A percentile compares a stretch with the other conserved stretches of the same genome.
phyloP scores from a whole-genome alignment of 1,140 invertebrate species.

The Hormaphis cornu region DNA sequence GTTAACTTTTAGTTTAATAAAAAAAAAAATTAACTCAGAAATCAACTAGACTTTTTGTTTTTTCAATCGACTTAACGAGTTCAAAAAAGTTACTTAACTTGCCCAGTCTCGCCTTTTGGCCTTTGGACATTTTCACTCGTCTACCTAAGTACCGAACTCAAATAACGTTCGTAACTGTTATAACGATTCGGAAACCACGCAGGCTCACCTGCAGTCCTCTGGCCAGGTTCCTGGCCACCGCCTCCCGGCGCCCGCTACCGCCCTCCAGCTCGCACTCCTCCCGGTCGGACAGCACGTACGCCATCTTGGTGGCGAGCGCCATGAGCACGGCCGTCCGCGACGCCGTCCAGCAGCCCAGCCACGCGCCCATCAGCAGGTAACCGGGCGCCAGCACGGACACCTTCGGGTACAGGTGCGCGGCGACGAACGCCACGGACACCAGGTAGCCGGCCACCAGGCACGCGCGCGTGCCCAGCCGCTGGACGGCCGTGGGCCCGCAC shows the following conservation, averaged over 20 bases:
- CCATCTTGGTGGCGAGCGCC: conserved; percentile 49
- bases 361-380: conserved; percentile 52
- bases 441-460: conserved; percentile 46
- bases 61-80: too few relatives aligned
- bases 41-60: too few relatives aligned
- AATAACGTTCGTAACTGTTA: too few relatives aligned
- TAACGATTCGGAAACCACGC: conserved; percentile 49
- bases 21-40: too few relatives aligned
- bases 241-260: conserved; percentile 40
- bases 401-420: conserved; percentile 52
- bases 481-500: conserved; percentile 47
- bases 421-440: conserved; percentile 48
- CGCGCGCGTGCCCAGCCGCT: conserved; percentile 48
- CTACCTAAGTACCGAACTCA: too few relatives aligned
- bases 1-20: too few relatives aligned
- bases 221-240: conserved; percentile 40
- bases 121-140: too few relatives aligned
- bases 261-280: conserved; percentile 43
- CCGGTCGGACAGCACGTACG: conserved; percentile 48
- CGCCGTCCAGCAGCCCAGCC: conserved; percentile 47
- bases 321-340: conserved; percentile 51
- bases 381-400: conserved; percentile 51
- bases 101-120: too few relatives aligned
- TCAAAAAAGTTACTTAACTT: too few relatives aligned
- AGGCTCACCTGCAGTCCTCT: conserved; percentile 45